Conservation (phyloP, 2,797 vertebrate genomes). For the Pyrocephalus nanus region DNA sequence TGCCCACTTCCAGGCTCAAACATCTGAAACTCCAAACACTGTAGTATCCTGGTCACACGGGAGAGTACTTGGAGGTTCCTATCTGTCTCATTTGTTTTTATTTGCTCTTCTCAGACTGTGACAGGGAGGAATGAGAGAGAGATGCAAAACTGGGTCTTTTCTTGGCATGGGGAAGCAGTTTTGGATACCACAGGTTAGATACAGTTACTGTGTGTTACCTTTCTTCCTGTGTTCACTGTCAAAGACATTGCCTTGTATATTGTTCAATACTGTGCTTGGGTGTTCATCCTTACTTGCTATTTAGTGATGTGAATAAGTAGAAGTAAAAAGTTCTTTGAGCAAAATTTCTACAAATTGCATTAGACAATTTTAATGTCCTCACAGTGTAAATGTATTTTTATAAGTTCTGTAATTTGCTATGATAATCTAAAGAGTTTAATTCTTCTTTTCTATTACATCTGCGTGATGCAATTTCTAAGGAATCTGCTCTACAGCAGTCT, state of each 20-base stretch:
- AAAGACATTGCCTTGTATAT: too few species aligned
- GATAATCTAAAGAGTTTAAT: not conserved
- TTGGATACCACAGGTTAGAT: not conserved
- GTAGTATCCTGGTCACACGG: not conserved
- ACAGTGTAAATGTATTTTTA: not conserved
- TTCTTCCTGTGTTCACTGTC: not conserved
- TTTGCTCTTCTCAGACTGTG: not conserved
- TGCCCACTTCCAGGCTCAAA: not conserved
- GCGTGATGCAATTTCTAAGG: not conserved
- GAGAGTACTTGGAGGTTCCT: not conserved
- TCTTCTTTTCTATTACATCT: not conserved
- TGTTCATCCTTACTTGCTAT: not conserved
- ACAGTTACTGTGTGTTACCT: accelerated
- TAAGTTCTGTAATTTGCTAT: not conserved
- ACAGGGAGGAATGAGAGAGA: not conserved
- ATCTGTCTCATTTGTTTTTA: not conserved
- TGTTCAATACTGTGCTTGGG: not conserved
- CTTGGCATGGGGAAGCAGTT: not conserved
- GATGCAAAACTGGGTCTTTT: not conserved
- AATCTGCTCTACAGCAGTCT: not conserved
- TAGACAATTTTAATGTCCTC: not conserved
- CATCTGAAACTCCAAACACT: not conserved
- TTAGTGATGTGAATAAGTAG: not conserved
- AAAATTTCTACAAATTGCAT: not conserved
- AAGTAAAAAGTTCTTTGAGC: not conserved